phyloP scores from a whole-genome alignment of 2,113 vertebrate genomes.

The Bettongia penicillata region DNA sequence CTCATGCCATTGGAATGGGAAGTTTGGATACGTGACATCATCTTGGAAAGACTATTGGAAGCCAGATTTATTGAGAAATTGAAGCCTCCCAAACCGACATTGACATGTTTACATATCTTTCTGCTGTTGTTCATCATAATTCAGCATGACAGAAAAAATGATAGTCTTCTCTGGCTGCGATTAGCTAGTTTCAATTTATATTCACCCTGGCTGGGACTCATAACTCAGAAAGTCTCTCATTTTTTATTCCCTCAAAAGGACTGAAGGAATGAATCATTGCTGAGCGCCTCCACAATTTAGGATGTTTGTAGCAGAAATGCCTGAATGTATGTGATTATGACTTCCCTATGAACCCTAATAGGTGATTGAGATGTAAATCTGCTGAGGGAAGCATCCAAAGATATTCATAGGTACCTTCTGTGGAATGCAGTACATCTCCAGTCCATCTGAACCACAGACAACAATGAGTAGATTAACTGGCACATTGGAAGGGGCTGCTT shows the following conservation, averaged over 20 bases:
- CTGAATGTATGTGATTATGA: not conserved
- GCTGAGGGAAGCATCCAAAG: not conserved
- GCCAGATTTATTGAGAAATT: conserved; percentile 30
- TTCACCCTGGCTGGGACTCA: conserved; percentile 30
- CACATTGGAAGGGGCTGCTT: not conserved
- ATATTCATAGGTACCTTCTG: not conserved
- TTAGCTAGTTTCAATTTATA: conserved; percentile 30
- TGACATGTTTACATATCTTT: not conserved
- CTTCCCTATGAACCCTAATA: conserved; percentile 43
- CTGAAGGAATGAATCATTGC: not conserved
- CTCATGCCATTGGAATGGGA: not conserved
- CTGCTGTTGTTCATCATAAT: conserved; percentile 24
- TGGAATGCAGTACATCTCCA: not conserved
- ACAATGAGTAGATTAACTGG: not conserved
- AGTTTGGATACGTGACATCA: not conserved
- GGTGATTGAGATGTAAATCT: not conserved
- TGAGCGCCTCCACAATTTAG: conserved; percentile 3
- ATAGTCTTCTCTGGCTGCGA: not conserved
- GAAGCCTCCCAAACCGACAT: not conserved
- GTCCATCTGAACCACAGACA: not conserved
- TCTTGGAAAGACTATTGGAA: conserved; percentile 39
- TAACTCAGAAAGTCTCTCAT: conserved; percentile 22
- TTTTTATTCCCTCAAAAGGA: conserved; percentile 36
- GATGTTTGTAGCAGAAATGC: conserved; percentile 23
- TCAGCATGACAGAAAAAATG: not conserved